phyloP scores from a whole-genome alignment of 2,888 invertebrate species.

The Hypselothyrea guttata region DNA sequence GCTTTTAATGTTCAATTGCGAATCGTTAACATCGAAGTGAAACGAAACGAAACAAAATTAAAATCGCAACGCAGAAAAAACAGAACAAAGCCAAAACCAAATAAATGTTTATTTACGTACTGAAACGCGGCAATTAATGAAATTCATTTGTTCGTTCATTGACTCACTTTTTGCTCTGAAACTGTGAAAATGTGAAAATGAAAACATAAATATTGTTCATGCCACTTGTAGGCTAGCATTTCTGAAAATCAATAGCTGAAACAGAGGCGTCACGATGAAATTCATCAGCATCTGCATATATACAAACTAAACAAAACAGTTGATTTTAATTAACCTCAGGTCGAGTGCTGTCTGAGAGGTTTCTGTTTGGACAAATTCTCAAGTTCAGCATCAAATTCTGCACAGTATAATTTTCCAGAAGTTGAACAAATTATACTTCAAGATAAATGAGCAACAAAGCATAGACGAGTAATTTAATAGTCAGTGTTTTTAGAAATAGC shows the following conservation, averaged over 20 bases:
- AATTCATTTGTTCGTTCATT: conserved; percentile 57
- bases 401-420: no score
- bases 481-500: no score
- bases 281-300: neutral
- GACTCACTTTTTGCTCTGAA: conserved; percentile 24
- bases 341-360: neutral
- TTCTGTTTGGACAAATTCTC: no score
- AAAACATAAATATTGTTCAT: conserved; percentile 1
- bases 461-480: no score
- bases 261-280: neutral
- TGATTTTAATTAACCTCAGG: conserved; percentile 53
- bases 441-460: no score
- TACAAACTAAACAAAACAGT: neutral
- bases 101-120: conserved; percentile 65
- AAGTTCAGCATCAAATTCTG: no score
- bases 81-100: conserved; percentile 23
- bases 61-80: conserved; percentile 12
- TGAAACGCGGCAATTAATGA: conserved; percentile 64
- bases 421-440: no score
- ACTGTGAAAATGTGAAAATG: conserved; percentile 3
- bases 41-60: conserved; percentile 25
- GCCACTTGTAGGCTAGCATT: conserved; percentile 14
- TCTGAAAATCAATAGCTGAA: conserved; percentile 39
- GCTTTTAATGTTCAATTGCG: conserved; percentile 43
- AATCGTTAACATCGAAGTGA: conserved; percentile 30